phyloP scores from a whole-genome alignment of 2,797 vertebrate genomes.

The Pogoniulus pusillus region DNA sequence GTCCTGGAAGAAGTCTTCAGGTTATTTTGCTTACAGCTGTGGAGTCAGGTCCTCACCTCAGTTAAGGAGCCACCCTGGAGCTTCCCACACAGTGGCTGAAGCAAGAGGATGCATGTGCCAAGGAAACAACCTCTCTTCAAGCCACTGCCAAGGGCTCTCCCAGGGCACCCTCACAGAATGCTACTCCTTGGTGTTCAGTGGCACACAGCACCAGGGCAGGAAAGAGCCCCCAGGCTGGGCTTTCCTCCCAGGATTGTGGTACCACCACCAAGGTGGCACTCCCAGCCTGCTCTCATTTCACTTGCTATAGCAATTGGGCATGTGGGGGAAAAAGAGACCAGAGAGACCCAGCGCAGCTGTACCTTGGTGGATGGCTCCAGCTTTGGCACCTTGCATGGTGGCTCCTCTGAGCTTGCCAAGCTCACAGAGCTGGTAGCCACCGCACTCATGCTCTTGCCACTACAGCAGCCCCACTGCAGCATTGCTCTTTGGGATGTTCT shows the following conservation, averaged over 20 bases:
- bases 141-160: background rate
- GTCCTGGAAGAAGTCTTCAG: background rate
- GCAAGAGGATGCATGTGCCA: background rate
- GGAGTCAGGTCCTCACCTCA: background rate
- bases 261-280: background rate
- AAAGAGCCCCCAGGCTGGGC: background rate
- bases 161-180: background rate
- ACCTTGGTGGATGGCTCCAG: background rate
- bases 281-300: background rate
- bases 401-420: background rate
- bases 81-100: background rate
- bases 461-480: background rate
- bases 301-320: background rate
- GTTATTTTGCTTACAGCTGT: background rate
- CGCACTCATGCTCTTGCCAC: background rate
- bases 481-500: background rate
- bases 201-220: background rate
- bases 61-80: background rate
- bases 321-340: background rate
- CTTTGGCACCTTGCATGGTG: rapidly evolving
- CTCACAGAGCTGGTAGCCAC: background rate
- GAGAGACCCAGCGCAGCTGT: rapidly evolving
- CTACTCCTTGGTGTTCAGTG: background rate
- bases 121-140: background rate
- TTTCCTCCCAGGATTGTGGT: background rate